Percentiles rank a stretch among this genome's conserved stretches.
These are phyloP conservation scores for Brachionus asplanchnoidis DNA, from an alignment of 1,140 invertebrate species.

Conservation along the genomic window DNA sequence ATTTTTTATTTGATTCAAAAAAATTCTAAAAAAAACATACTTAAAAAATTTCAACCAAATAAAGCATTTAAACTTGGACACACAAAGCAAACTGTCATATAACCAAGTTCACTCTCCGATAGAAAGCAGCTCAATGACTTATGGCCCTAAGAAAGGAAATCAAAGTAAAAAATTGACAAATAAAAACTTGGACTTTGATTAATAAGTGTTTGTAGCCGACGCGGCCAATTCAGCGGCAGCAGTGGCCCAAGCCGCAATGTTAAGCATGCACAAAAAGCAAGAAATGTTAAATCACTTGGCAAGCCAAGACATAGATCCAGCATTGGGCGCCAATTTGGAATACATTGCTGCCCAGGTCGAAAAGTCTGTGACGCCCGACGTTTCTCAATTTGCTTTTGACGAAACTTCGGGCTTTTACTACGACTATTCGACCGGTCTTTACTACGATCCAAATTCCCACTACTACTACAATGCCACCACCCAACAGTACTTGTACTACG, in stretches of 20 bases:
- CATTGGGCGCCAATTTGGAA: conserved; percentile 46
- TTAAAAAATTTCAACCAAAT: not conserved
- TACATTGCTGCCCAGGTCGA: conserved; percentile 41
- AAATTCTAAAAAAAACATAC: too few relatives aligned
- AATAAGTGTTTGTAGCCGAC: not conserved
- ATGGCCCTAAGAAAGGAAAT: conserved; percentile 23
- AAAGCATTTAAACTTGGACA: not conserved
- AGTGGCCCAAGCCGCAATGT: conserved; percentile 79
- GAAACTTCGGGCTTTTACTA: conserved; percentile 93
- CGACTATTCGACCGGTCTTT: conserved; percentile 81
- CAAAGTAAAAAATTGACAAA: not conserved
- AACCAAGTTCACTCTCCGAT: not conserved
- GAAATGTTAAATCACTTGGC: conserved; percentile 41
- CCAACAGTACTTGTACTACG: conserved; percentile 91
- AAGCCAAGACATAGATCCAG: conserved; percentile 44
- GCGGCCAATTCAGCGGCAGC: conserved; percentile 77
- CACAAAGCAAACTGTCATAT: not conserved
- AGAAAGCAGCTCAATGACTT: not conserved
- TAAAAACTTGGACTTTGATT: not conserved
- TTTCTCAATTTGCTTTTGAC: conserved; percentile 85
- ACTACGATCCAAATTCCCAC: conserved; percentile 84
- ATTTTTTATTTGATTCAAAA: too few relatives aligned
- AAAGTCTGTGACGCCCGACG: conserved; percentile 72
- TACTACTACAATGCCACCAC: conserved; percentile 73
- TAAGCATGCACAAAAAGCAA: conserved; percentile 63